Percentiles rank a stretch among this genome's conserved stretches.
Conservation (phyloP, 2,888 invertebrate genomes). For the Orchesella flavescens region DNA sequence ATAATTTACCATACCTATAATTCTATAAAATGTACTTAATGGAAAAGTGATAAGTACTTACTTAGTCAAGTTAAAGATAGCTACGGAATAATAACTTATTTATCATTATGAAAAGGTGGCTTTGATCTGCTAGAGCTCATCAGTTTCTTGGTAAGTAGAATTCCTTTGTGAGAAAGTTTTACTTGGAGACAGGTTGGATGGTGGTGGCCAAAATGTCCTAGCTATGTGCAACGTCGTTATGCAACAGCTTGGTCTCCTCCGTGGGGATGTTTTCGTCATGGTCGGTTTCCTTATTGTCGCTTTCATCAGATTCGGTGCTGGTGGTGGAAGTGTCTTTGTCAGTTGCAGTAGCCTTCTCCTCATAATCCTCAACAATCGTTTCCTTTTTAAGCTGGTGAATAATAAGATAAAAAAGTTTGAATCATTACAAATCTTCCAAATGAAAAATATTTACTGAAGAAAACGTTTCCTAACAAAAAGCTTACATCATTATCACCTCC, state of each 20-base stretch:
- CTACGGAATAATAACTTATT: no score
- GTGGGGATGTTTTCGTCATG: constrained; percentile 49
- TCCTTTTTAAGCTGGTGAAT: not conserved
- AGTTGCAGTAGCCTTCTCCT: not conserved
- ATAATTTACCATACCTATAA: no score
- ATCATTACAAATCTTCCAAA: no score
- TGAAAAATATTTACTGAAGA: no score
- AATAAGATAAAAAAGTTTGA: not conserved
- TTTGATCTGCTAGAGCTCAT: no score
- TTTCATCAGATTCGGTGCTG: constrained; percentile 53
- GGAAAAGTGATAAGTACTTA: no score
- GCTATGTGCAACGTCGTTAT: constrained; percentile 23
- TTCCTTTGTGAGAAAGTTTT: not conserved
- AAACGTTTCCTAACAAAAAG: no score
- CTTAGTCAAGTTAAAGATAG: no score
- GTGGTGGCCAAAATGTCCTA: constrained; percentile 10
- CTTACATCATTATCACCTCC: constrained; percentile 31
- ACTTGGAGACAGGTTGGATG: no score
- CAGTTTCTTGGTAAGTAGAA: not conserved
- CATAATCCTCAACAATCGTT: not conserved
- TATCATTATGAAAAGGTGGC: no score
- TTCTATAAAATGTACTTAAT: no score
- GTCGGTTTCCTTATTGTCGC: constrained; percentile 57
- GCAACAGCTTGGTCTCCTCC: constrained; percentile 51
- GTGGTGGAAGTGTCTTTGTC: constrained; percentile 44